Base-by-base conservation (phyloP, 2,888 invertebrate species). In the Dasysyrphus albostriatus region DNA sequence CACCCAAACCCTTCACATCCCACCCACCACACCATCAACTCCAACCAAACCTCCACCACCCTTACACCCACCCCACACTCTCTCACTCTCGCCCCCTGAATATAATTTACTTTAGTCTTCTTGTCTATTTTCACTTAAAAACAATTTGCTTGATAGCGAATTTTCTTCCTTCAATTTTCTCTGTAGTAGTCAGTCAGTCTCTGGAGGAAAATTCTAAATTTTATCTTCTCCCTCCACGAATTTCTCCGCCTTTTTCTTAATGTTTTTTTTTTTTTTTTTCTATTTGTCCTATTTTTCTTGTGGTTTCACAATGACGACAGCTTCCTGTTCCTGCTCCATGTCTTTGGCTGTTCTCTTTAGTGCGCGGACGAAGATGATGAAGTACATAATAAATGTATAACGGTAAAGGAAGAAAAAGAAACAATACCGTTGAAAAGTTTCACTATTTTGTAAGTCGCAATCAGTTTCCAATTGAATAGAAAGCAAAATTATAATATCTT, bases 131-230 rank as follows among this genome's bases (percentile, higher is more conserved):
- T 87, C 87, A 78, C 87, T 87, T 87, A 87, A 87, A 87, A 87
- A 87, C 87, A 87, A 87, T 87, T 87, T 87, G 87, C 87, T 87
- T 87, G 87, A 87, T 87, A 87, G 87, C 87, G 83, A 87, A 87
- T 87, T 83, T 87, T 87, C 87, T 83, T 87, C 74, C 78, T 83
- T 78, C 82, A 82, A 78, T 82, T 87, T 69, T 69, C 69, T 39
- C 39, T 67, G 51, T 51, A 65, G n/a, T 56, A 67, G 54, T 59
- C 65, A 87, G 51, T 69, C 69, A 54, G 39, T 69, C 87, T 83
- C 78, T 65, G 29, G 78, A 72, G 83, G 59, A 37, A 72, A 70
- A 69, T 81, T 77, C 72, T 69, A 54, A 69, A 69, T 69, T 69
- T 44, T 67, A 54, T 12, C 42, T 49, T 29, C 32, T 6, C 47